These are phyloP conservation scores for Sicus ferrugineus DNA, from an alignment of 2,888 invertebrate species.

Conservation along the genomic window DNA sequence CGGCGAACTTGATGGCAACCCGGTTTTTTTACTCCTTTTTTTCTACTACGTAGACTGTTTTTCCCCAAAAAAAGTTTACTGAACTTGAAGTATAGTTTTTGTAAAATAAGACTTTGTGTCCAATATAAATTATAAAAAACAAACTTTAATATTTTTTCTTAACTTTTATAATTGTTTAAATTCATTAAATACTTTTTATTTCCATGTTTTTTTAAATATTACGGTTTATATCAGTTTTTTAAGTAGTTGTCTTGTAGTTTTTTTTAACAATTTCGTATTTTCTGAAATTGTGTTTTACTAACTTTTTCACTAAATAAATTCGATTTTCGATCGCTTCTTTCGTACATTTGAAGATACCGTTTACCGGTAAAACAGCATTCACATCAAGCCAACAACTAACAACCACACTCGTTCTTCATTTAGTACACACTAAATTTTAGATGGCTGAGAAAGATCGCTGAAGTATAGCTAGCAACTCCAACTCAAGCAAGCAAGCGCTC, in stretches of 20 bases:
- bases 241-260: background rate
- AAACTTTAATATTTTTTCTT: too few species aligned
- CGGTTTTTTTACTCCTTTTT: background rate
- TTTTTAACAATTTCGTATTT: background rate
- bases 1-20: background rate
- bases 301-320: background rate
- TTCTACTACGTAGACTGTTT: background rate
- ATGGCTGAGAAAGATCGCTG: slow-evolving; percentile 21
- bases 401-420: slow-evolving; percentile 13
- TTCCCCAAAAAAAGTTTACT: too few species aligned
- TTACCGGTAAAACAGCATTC: background rate
- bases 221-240: background rate
- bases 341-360: background rate
- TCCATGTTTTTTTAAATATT: background rate
- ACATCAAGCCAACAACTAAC: background rate
- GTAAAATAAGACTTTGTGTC: too few species aligned
- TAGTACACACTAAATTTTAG: slow-evolving; percentile 30
- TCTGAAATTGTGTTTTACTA: background rate
- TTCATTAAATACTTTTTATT: background rate
- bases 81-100: too few species aligned
- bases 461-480: slow-evolving; percentile 25
- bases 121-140: too few species aligned
- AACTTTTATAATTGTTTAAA: too few species aligned
- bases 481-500: background rate
- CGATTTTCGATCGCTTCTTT: background rate